Conservation (phyloP, 2,113 vertebrate genomes). For the Austrofundulus limnaeus region DNA sequence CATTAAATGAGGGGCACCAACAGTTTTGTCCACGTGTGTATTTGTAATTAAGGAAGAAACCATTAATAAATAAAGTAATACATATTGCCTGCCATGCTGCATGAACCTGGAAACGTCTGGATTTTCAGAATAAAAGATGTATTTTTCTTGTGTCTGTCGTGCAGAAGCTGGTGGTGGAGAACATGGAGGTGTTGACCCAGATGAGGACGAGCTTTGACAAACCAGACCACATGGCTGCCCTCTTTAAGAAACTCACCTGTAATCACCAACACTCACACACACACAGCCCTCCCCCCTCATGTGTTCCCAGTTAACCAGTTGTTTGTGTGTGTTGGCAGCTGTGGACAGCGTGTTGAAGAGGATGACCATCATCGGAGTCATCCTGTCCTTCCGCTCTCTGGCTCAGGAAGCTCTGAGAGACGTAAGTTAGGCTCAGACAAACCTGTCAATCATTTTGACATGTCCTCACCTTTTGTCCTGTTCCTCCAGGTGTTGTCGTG, state of each 20-base stretch:
- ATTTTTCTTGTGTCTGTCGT: constrained; percentile 15
- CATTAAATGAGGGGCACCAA: too few species aligned
- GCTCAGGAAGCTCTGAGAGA: constrained; percentile 97
- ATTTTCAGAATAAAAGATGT: too few species aligned
- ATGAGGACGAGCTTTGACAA: constrained; percentile 99
- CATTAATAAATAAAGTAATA: too few species aligned
- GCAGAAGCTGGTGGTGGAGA: constrained; percentile 98
- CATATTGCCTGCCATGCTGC: too few species aligned
- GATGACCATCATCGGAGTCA: constrained; percentile 98
- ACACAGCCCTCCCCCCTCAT: too few species aligned
- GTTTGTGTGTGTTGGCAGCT: constrained; percentile 78
- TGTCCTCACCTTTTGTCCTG: too few species aligned
- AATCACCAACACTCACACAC: constrained; percentile 18
- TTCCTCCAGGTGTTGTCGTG: constrained; percentile 90
- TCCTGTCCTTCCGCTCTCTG: constrained; percentile 95
- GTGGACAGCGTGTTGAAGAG: constrained; percentile 98
- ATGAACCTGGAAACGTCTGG: too few species aligned
- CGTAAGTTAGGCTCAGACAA: constrained; percentile 77
- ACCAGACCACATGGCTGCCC: constrained; percentile 96
- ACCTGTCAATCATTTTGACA: background rate
- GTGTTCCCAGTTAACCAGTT: too few species aligned
- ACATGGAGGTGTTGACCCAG: constrained; percentile 95
- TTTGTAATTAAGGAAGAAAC: too few species aligned
- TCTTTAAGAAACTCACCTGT: constrained; percentile 98
- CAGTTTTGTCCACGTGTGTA: too few species aligned